phyloP scores from a whole-genome alignment of 2,888 invertebrate genomes.

The Oscheius sp. region DNA sequence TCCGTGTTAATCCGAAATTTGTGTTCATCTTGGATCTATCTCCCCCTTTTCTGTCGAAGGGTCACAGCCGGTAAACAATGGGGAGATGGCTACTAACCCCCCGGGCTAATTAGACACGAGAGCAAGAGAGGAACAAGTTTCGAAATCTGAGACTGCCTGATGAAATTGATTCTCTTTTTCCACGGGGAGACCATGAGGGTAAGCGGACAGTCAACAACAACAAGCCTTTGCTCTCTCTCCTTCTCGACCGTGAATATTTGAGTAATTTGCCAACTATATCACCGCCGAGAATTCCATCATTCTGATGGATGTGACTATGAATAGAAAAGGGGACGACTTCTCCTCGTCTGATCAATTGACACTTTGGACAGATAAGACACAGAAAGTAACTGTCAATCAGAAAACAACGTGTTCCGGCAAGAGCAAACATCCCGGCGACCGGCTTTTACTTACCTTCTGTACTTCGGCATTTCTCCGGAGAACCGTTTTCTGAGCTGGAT shows the following conservation, averaged over 20 bases:
- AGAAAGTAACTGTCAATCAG: background rate
- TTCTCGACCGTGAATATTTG: too few species aligned
- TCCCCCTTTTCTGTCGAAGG: too few species aligned
- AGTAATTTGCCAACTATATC: too few species aligned
- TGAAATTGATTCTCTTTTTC: too few species aligned
- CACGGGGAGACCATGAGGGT: too few species aligned
- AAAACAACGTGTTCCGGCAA: background rate
- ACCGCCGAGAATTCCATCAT: too few species aligned
- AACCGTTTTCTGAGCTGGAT: constrained; percentile 17
- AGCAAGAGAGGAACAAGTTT: background rate
- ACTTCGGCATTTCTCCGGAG: constrained; percentile 21
- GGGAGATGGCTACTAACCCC: background rate
- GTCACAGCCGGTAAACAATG: background rate
- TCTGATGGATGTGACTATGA: too few species aligned
- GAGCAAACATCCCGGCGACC: background rate
- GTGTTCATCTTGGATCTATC: too few species aligned
- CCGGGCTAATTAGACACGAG: constrained; percentile 8
- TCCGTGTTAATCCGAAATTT: constrained; percentile 3
- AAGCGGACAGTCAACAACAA: too few species aligned
- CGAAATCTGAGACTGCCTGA: too few species aligned
- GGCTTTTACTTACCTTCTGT: background rate
- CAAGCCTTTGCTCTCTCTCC: too few species aligned
- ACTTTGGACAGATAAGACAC: constrained; percentile 2
- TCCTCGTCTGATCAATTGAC: background rate
- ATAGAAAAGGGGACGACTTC: too few species aligned